These are phyloP conservation scores for Cynaeus angustus DNA, from an alignment of 2,888 invertebrate species.

Conservation along the genomic window DNA sequence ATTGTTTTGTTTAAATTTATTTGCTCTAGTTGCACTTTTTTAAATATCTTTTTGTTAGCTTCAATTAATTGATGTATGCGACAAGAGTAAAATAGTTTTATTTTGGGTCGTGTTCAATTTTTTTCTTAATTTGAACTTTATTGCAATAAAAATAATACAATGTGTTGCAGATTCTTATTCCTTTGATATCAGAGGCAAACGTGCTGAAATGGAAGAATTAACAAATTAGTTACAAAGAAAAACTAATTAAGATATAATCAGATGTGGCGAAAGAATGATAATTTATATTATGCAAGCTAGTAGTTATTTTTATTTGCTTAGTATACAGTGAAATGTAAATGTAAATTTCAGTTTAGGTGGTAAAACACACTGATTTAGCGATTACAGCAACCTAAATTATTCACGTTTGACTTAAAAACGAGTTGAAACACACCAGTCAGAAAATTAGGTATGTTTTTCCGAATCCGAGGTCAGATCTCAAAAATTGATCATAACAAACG, in stretches of 20 bases:
- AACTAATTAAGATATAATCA: constrained; percentile 13
- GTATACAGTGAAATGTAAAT: constrained; percentile 9
- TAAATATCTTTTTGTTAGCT: too few species aligned
- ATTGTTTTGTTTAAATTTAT: too few species aligned
- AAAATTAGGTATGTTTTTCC: too few species aligned
- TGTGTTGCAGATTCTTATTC: too few species aligned
- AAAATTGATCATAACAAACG: too few species aligned
- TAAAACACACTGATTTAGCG: constrained; percentile 8
- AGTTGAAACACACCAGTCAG: background rate
- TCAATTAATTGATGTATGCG: too few species aligned
- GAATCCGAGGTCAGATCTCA: background rate
- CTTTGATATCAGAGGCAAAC: background rate
- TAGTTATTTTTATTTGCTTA: background rate
- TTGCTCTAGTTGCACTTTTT: too few species aligned
- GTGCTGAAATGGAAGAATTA: background rate
- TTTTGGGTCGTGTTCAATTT: too few species aligned
- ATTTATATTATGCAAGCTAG: constrained; percentile 18
- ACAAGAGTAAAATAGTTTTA: too few species aligned
- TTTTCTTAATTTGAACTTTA: too few species aligned
- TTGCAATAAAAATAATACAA: too few species aligned
- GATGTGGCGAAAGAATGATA: constrained; percentile 19
- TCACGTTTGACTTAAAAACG: background rate
- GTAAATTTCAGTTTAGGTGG: constrained; percentile 13
- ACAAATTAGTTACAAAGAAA: constrained; percentile 14
- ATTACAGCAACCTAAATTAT: constrained; percentile 5